Conservation (phyloP, 2,888 invertebrate species). For the Dryobota labecula region DNA sequence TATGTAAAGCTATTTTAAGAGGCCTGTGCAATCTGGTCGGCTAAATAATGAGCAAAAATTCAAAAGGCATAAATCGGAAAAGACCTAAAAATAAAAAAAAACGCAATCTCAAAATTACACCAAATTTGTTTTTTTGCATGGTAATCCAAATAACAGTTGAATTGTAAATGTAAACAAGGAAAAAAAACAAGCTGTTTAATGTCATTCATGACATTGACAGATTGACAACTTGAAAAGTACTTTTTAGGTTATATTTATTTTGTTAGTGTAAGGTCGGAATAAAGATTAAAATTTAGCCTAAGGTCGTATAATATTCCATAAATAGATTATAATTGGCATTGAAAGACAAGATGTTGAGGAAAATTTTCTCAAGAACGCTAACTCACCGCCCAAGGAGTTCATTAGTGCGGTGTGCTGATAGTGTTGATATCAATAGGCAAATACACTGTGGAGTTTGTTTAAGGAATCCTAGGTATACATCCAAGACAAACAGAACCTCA, state of each 20-base stretch:
- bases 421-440: conserved; percentile 73
- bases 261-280: background rate
- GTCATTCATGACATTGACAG: conserved; percentile 48
- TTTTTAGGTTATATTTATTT: conserved; percentile 50
- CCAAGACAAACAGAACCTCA: conserved; percentile 81
- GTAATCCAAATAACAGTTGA: background rate
- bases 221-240: conserved; percentile 24
- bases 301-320: conserved; percentile 32
- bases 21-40: background rate
- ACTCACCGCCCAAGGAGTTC: conserved; percentile 46
- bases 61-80: background rate
- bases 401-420: conserved; percentile 62
- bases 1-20: too few relatives aligned
- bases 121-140: background rate
- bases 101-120: background rate
- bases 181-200: conserved; percentile 18
- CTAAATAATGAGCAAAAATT: background rate
- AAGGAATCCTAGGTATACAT: conserved; percentile 80
- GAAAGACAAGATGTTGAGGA: conserved; percentile 66
- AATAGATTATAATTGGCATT: conserved; percentile 44
- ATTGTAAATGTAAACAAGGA: background rate
- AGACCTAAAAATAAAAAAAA: background rate
- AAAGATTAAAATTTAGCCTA: background rate
- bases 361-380: conserved; percentile 60
- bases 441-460: conserved; percentile 82